Base-by-base conservation (phyloP, 2,797 vertebrate genomes). In the Sphaeramia orbicularis region DNA sequence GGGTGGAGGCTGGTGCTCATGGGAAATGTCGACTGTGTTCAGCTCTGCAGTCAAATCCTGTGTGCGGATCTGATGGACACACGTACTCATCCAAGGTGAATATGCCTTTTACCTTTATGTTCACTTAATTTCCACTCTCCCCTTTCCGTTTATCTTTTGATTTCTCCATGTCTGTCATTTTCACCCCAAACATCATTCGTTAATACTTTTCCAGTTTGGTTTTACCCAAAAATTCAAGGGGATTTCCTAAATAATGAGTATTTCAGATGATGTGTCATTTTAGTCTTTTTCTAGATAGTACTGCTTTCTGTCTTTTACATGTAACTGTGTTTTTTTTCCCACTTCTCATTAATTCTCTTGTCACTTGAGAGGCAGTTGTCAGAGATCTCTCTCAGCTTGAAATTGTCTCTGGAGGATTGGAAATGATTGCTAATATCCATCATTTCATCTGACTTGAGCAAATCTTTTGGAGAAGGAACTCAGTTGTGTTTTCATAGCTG, bases 21-120 rank as follows among this genome's bases (percentile, higher is more conserved):
- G 94, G 85, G 2, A 98, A 95, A 81, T 99, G 97, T 91, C 96
- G 86, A 60, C 90, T 93, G 1, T 98, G 97, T 58, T 92, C 95
- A 0, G 1, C 66, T 16, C 47, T 81, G 0, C 95, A 90, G 10
- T 55, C 93, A 12, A 88, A 43, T 62, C 81, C 95, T 47, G 76
- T n/a, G 60, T 99, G 97, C 13, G 97, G 95, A 6, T 97, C 97
- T 0, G 97, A 99, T 5, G 97, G 97, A 51, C 91, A 92, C 84
- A 84, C 84, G 8, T 92, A 92, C 72, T 94, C 92, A 0, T 93
- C 93, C 61, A 94, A 95, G 95, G 91, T 91, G 42, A 87, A 51
- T 4, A 0, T 41, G 10, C 14, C 4, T 12, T 62, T 57, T 13
- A 1, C 11, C 13, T 36, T 16, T n/a, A 5, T 35, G 2, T 21